Conservation (phyloP, 2,888 invertebrate genomes). For the Tricholauxania praeusta region DNA sequence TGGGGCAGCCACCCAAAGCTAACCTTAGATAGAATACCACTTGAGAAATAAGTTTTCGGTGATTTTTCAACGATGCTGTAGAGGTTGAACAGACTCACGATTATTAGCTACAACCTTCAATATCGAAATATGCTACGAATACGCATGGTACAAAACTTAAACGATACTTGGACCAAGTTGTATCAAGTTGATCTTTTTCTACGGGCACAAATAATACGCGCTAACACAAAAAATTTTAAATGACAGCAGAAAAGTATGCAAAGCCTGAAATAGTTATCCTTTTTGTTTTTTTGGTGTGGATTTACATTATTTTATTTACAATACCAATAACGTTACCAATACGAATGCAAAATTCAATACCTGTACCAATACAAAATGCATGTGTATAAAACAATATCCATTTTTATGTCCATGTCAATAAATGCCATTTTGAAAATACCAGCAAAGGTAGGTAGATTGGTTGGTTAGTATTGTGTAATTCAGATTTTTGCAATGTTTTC, state of each 20-base stretch:
- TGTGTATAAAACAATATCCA: conserved; percentile 16
- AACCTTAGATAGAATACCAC: too few relatives aligned
- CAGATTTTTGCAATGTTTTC: too few relatives aligned
- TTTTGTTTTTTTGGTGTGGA: not conserved
- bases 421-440: conserved; percentile 4
- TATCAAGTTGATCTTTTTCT: too few relatives aligned
- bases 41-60: too few relatives aligned
- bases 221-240: conserved; percentile 8
- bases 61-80: too few relatives aligned
- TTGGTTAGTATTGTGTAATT: too few relatives aligned
- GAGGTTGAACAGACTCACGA: too few relatives aligned
- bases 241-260: not conserved
- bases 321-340: conserved; percentile 9
- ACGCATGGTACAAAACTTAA: too few relatives aligned
- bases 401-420: conserved; percentile 24
- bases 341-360: not conserved
- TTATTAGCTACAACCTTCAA: too few relatives aligned
- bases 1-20: too few relatives aligned
- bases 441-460: conserved; percentile 1
- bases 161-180: too few relatives aligned
- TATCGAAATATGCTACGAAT: not conserved
- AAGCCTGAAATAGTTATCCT: not conserved
- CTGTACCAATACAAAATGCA: not conserved
- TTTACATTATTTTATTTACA: not conserved
- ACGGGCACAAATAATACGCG: not conserved